Evolutionary conservation across 2,797 vertebrate species (phyloP).

Genomic region (Crax fasciolata): DNA sequence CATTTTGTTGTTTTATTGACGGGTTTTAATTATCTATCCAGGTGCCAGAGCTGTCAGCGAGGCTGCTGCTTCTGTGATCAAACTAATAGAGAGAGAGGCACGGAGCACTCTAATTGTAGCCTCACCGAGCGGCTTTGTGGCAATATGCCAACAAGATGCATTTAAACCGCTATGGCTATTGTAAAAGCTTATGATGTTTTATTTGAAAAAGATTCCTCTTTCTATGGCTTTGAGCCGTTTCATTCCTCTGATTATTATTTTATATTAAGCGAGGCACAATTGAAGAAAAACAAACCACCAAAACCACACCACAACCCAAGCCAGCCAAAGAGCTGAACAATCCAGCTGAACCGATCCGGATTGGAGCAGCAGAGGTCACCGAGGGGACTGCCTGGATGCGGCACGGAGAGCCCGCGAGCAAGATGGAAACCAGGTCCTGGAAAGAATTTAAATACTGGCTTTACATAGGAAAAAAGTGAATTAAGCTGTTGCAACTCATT

Average conservation of each 20-base stretch:
- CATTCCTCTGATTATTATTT: not conserved
- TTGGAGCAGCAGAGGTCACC: not conserved
- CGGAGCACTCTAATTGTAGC: not conserved
- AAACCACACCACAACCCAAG: not conserved
- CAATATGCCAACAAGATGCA: not conserved
- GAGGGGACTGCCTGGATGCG: not conserved
- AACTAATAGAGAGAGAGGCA: conserved; percentile 24
- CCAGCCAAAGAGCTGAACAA: not conserved
- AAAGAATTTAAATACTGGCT: conserved; percentile 32
- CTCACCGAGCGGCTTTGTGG: not conserved
- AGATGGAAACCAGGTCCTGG: conserved; percentile 32
- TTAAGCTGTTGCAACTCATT: conserved; percentile 1
- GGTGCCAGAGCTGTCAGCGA: conserved; percentile 43
- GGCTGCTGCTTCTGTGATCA: conserved; percentile 37
- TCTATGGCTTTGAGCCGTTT: not conserved
- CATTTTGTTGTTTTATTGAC: conserved; percentile 63
- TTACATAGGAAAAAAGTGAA: not conserved
- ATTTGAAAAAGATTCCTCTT: not conserved
- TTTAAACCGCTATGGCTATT: not conserved
- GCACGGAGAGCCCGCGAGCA: not conserved
- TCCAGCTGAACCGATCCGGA: not conserved
- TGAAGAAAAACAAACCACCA: not conserved
- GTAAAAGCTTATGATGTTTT: not conserved
- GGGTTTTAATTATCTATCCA: conserved; percentile 54
- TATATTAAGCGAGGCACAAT: not conserved